Evolutionary conservation across 1,140 invertebrate species (phyloP), one percentile per base, ranked within the genome.

Genomic region (Asobara japonica): DNA sequence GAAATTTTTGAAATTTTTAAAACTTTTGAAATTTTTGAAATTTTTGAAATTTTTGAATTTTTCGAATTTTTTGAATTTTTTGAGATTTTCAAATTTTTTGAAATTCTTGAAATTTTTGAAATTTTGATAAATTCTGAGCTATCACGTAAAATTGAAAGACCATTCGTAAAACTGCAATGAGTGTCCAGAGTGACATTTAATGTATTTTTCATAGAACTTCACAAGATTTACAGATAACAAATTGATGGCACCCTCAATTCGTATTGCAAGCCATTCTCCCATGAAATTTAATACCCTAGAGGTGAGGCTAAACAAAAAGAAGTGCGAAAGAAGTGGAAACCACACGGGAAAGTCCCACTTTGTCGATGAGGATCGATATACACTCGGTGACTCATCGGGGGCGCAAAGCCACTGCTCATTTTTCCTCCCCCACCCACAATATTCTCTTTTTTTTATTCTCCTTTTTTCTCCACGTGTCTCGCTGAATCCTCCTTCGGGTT

Each of bases 211-310:
- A 45, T 45, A 16, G 11, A 45, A 45, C 22, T 10, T 56, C 22
- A 25, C 11, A 25, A 56, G 20, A 56, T 56, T 56, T 27, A 25
- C 4, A 22, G 51, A 56, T 27, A 22, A n/a, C 8, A 56, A 27
- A 25, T 27, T 25, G 22, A 56, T 56, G 51, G 51, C 22, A 25
- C 20, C 11, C 20, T 10, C 20, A 22, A 56, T 56, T 67, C 13
- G 38, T 10, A 67, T 67, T 67, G 33, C 30, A 65, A 65, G 33
- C 38, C 27, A 36, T 33, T 67, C 36, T 29, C 25, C 65, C 65
- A 67, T 48, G 38, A 67, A 67, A 67, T 67, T 67, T 48, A 67
- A 67, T 67, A 27, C 38, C 38, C 38, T n/a, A 56, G 51, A 25
- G 20, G 18, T 31, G n/a, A 30, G n/a, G 30, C 33, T 30, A 51